Percentiles rank a stretch among this genome's conserved stretches.
These are phyloP conservation scores for Cheirogaleus medius DNA, from an alignment of 2,113 vertebrate species.

Conservation along the genomic window DNA sequence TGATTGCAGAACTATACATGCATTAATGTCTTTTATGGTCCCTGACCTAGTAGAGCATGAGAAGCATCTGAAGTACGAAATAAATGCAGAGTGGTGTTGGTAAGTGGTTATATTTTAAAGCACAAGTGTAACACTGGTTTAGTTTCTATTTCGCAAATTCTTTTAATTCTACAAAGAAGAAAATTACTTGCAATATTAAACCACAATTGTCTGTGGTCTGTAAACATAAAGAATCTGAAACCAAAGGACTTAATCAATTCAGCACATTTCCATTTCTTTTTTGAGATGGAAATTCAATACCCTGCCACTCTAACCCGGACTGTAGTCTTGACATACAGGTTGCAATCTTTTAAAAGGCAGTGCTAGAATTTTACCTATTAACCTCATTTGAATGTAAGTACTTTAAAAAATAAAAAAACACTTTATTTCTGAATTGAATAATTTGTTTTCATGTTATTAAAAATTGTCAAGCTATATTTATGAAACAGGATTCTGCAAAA, in stretches of 20 bases:
- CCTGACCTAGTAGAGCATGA: slow-evolving; percentile 12
- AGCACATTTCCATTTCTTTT: slow-evolving; percentile 10
- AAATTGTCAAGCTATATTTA: background rate
- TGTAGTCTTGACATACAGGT: background rate
- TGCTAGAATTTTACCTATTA: slow-evolving; percentile 13
- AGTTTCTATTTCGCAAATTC: slow-evolving; percentile 43
- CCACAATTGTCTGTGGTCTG: background rate
- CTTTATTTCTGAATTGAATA: slow-evolving; percentile 21
- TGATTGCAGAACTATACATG: background rate
- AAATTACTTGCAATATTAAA: background rate
- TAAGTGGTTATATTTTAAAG: slow-evolving; percentile 18
- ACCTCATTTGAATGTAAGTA: background rate
- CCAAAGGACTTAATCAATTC: slow-evolving; percentile 37
- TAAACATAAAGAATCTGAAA: slow-evolving; percentile 16
- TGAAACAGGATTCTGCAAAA: slow-evolving; percentile 56
- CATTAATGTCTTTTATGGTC: slow-evolving; percentile 8
- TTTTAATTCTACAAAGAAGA: slow-evolving; percentile 50
- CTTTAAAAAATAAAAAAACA: background rate
- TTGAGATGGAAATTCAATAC: slow-evolving; percentile 26
- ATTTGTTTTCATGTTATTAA: slow-evolving; percentile 25
- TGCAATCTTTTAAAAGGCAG: slow-evolving; percentile 16
- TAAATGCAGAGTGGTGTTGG: background rate
- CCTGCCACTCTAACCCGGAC: background rate
- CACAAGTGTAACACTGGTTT: background rate
- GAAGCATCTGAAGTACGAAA: slow-evolving; percentile 4